These are phyloP conservation scores for Grammomys dolichurus DNA, from an alignment of 2,113 vertebrate species.

Conservation along the genomic window DNA sequence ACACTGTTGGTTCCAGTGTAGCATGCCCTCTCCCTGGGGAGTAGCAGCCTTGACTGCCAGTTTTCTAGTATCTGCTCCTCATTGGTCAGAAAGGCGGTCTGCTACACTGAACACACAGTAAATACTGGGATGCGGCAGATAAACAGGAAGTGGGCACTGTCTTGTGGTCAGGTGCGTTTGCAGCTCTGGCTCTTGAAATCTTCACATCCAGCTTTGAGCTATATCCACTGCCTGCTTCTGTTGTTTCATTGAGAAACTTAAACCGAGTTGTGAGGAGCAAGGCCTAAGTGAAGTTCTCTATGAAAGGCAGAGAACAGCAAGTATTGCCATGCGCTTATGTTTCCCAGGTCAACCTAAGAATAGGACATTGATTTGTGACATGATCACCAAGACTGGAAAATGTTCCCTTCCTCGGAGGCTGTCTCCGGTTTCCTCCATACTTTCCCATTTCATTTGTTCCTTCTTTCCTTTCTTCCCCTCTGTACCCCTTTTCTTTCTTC, in stretches of 20 bases:
- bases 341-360: not conserved
- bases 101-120: not conserved
- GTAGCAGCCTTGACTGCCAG: slow-evolving; percentile 30
- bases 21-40: slow-evolving; percentile 54
- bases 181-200: not conserved
- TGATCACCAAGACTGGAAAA: not conserved
- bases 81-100: slow-evolving; percentile 15
- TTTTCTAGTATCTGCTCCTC: slow-evolving; percentile 56
- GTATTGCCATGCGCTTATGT: not conserved
- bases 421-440: not conserved
- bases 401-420: not conserved
- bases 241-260: slow-evolving; percentile 28
- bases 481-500: not conserved
- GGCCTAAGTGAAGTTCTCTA: slow-evolving; percentile 1
- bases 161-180: not conserved
- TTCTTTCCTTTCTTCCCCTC: not conserved
- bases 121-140: not conserved
- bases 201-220: not conserved
- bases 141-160: not conserved
- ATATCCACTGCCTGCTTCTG: not conserved
- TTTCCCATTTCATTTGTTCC: not conserved
- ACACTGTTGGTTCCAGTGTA: slow-evolving; percentile 69
- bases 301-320: not conserved
- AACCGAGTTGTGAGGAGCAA: not conserved
- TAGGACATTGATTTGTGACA: not conserved